phyloP scores from a whole-genome alignment of 2,888 invertebrate species.

The Cerceris ruficornis region DNA sequence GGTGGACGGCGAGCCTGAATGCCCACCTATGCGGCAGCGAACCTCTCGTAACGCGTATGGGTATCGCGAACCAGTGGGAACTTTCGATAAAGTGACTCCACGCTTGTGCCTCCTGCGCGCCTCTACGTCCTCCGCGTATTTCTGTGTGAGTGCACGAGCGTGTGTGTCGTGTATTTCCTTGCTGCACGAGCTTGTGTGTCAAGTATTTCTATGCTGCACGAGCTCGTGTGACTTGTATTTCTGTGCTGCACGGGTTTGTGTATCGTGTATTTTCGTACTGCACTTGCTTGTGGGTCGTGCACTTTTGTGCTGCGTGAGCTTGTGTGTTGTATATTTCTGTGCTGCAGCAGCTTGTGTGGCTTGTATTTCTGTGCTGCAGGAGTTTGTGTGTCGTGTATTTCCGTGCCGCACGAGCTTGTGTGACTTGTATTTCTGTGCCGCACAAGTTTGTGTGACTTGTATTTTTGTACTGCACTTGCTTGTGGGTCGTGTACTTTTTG shows the following conservation, averaged over 20 bases:
- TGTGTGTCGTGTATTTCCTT: conserved; percentile 9
- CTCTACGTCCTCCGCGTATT: neutral
- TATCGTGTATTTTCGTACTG: neutral
- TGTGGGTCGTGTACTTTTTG: no score
- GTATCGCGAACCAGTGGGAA: conserved; percentile 51
- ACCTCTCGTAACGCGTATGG: conserved; percentile 41
- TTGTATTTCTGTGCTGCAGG: no score
- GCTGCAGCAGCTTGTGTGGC: no score
- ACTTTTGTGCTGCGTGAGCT: no score
- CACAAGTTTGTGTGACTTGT: no score
- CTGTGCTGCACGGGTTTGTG: conserved; percentile 7
- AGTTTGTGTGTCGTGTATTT: no score
- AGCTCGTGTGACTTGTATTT: conserved; percentile 3
- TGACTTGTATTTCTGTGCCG: no score
- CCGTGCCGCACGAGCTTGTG: no score
- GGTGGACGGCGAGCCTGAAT: conserved; percentile 53
- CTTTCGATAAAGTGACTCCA: conserved; percentile 55
- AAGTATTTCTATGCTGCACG: neutral
- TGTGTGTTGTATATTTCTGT: no score
- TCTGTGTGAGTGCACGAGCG: conserved; percentile 13
- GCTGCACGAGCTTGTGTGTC: conserved; percentile 2
- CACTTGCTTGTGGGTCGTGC: neutral
- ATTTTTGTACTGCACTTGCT: no score
- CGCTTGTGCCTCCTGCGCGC: neutral
- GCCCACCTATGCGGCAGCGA: conserved; percentile 38